Evolutionary conservation across 2,888 invertebrate species (phyloP), one percentile per base, ranked within the genome.

Genomic region (Cerceris ruficornis): DNA sequence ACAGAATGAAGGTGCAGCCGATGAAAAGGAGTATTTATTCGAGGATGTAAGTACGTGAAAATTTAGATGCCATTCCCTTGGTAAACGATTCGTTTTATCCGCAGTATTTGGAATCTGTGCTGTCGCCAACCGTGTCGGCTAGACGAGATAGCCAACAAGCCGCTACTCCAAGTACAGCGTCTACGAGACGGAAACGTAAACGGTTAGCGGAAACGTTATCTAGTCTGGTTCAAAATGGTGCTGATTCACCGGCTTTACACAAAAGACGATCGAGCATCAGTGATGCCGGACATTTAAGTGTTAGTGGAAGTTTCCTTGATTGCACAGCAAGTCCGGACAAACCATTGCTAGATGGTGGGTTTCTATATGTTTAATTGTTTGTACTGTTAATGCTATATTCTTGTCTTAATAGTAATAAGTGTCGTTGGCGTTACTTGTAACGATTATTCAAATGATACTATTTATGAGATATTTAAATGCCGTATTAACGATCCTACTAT

Each of bases 1-100:
- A 79, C 98, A 98, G 93, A 98, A 98, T 94, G 98, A 98, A 89
- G 97, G 97, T 83, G 96, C 97, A 88, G 97, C 98, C 78, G 96
- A 97, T 89, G 99, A 98, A 92, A 95, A 96, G 90, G 96, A 98
- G 86, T 98, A 98, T 93, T 94, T 96, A 15, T 97, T 97, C 90
- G 96, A 96, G 93, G 96, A 97, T 93, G 97, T 96, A 94, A 95
- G 95, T 94, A 66, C 14, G 46, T 61, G 41, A 58, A 41, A 9
- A 69, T 69, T 74, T 28, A 14, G 13, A 67, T 17, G 41, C 42
- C 17, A 43, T 50, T 42, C 8, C 41, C 46, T 43, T 49, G 9
- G 58, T 52, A 52, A 75, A 73, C 75, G 39, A 59, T 62, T 69
- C 69, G 54, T 69, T 76, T 76, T 76, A 71, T 60, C 67, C 69